These are phyloP conservation scores for Dissostichus mawsoni DNA, from an alignment of 2,113 vertebrate genomes.

Conservation along the genomic window DNA sequence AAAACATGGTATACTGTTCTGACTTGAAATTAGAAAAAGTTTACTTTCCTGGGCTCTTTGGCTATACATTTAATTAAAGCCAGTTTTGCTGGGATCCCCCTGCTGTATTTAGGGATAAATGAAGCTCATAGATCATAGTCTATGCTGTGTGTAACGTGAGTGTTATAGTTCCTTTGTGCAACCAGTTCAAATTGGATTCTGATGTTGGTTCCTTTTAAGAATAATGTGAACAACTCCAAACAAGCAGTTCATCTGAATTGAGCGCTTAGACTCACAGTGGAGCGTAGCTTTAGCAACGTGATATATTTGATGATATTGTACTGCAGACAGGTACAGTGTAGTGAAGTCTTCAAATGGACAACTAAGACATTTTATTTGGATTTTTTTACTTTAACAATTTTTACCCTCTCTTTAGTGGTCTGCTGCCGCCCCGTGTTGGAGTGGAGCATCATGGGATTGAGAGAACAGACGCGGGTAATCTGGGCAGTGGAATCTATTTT, in stretches of 20 bases:
- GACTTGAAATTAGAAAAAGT: too few species aligned
- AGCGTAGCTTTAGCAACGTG: not conserved
- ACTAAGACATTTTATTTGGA: too few species aligned
- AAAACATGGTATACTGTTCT: too few species aligned
- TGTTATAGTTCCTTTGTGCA: too few species aligned
- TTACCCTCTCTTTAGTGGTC: conserved; percentile 77
- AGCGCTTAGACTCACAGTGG: too few species aligned
- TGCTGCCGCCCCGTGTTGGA: conserved; percentile 86
- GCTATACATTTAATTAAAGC: not conserved
- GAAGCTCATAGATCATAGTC: not conserved
- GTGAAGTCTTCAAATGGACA: not conserved
- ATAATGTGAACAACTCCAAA: too few species aligned
- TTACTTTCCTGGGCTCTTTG: not conserved
- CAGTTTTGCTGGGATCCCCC: not conserved
- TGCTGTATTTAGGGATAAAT: not conserved
- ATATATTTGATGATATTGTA: too few species aligned
- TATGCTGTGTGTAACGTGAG: too few species aligned
- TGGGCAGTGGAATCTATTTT: conserved; percentile 93
- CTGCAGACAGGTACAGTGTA: too few species aligned
- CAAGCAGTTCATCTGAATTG: not conserved
- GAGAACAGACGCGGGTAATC: conserved; percentile 87
- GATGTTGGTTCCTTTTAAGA: too few species aligned
- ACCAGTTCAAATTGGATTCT: too few species aligned
- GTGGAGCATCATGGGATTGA: conserved; percentile 87
- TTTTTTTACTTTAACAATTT: not conserved